Percentiles rank a stretch among this genome's conserved stretches.
phyloP scores from a whole-genome alignment of 2,888 invertebrate species.

The Pristionchus entomophagus region DNA sequence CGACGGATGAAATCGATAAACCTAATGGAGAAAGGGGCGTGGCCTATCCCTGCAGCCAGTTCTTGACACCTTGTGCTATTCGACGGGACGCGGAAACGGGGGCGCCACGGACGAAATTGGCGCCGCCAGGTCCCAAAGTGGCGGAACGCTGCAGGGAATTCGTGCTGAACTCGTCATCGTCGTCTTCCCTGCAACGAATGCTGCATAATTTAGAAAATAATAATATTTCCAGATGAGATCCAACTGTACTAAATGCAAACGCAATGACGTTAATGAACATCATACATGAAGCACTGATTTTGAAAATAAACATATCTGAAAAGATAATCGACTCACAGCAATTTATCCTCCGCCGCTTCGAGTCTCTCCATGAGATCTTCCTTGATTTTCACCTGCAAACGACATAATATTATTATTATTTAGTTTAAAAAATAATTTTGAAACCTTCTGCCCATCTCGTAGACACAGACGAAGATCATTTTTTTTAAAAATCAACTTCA shows the following conservation, averaged over 20 bases:
- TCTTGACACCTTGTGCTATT: conserved; percentile 49
- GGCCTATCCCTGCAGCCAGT: conserved; percentile 40
- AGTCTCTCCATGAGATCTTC: conserved; percentile 56
- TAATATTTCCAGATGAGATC: too few species aligned
- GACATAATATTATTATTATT: background rate
- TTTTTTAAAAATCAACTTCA: too few species aligned
- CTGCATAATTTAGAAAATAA: too few species aligned
- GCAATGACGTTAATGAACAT: too few species aligned
- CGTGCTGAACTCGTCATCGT: conserved; percentile 1
- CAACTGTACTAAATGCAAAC: too few species aligned
- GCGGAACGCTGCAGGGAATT: background rate
- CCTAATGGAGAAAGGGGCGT: background rate
- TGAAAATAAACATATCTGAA: too few species aligned
- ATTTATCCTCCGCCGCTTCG: conserved; percentile 57
- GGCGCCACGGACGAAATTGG: conserved; percentile 61
- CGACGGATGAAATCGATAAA: background rate
- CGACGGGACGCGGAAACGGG: conserved; percentile 63
- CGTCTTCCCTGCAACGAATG: conserved; percentile 13
- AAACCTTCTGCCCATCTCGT: background rate
- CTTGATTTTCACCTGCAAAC: conserved; percentile 46
- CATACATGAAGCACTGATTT: too few species aligned
- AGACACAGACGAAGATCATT: too few species aligned
- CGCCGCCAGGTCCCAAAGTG: conserved; percentile 20
- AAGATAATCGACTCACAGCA: conserved; percentile 40
- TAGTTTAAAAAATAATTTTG: background rate